Percentiles rank a stretch among this genome's conserved stretches.
Evolutionary conservation across 2,113 vertebrate species (phyloP).

Genomic region (Vanacampus margaritifer): DNA sequence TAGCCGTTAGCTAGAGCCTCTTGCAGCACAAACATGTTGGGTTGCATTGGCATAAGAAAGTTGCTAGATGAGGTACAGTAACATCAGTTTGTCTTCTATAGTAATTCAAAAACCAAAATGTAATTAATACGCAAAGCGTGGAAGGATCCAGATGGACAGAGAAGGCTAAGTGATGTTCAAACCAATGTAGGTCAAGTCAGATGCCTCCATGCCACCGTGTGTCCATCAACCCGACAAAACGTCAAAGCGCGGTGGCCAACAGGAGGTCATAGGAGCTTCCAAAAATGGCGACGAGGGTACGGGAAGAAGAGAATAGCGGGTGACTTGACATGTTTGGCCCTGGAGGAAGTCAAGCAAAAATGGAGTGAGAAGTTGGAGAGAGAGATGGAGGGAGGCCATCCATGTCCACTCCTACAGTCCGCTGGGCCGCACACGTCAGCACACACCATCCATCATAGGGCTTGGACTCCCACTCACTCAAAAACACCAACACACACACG

Average conservation of each 20-base stretch:
- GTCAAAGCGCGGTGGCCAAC: slow-evolving; percentile 32
- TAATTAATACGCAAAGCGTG: background rate
- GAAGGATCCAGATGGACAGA: slow-evolving; percentile 13
- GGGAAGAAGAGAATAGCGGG: slow-evolving; percentile 32
- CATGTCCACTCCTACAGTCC: slow-evolving; percentile 70
- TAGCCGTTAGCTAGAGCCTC: too few species aligned
- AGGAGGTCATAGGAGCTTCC: background rate
- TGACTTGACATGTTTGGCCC: slow-evolving; percentile 64
- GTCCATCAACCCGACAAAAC: slow-evolving; percentile 46
- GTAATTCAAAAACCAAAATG: too few species aligned
- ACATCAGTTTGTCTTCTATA: too few species aligned
- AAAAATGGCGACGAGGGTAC: slow-evolving; percentile 7
- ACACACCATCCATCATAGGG: slow-evolving; percentile 68
- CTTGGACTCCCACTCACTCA: slow-evolving; percentile 35
- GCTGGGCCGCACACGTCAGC: slow-evolving; percentile 66
- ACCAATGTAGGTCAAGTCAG: slow-evolving; percentile 19
- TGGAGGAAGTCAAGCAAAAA: slow-evolving; percentile 62
- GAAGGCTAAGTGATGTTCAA: slow-evolving; percentile 10
- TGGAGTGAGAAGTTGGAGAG: slow-evolving; percentile 44
- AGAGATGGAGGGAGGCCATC: slow-evolving; percentile 60
- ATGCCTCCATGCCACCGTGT: slow-evolving; percentile 38
- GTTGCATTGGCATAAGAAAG: too few species aligned
- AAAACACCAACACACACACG: slow-evolving; percentile 16
- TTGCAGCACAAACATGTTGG: too few species aligned
- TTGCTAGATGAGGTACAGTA: too few species aligned